Percentiles rank a stretch among this genome's conserved stretches.
Evolutionary conservation across 2,888 invertebrate species (phyloP).

Genomic region (Cinara cedri): DNA sequence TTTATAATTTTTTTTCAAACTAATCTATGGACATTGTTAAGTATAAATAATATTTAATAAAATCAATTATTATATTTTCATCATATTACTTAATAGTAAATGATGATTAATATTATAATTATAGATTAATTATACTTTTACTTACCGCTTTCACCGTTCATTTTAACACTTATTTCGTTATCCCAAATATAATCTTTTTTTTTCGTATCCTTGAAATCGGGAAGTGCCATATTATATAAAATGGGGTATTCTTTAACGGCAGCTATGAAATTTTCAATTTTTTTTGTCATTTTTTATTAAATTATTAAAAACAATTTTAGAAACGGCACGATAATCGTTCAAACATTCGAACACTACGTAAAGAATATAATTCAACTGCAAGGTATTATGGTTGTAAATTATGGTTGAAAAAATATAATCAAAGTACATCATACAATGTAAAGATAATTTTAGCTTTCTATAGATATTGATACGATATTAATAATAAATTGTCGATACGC

Average conservation of each 20-base stretch:
- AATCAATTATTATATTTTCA: neutral
- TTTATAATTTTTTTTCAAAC: too few species aligned
- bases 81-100: neutral
- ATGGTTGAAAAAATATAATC: too few species aligned
- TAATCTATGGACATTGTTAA: too few species aligned
- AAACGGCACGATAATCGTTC: neutral
- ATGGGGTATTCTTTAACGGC: slow-evolving; percentile 11
- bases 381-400: slow-evolving; percentile 1
- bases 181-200: slow-evolving; percentile 32
- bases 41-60: neutral
- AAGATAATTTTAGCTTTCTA: slow-evolving; percentile 19
- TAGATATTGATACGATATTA: slow-evolving; percentile 7
- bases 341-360: neutral
- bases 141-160: slow-evolving; percentile 22
- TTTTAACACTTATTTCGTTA: slow-evolving; percentile 18
- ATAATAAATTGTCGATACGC: slow-evolving; percentile 12
- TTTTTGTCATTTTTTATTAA: slow-evolving; percentile 2
- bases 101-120: neutral
- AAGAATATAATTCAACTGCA: neutral
- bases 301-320: neutral
- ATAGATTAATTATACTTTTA: neutral
- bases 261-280: slow-evolving; percentile 8
- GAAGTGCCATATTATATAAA: slow-evolving; percentile 18
- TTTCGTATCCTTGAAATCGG: slow-evolving; percentile 9
- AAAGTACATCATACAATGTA: neutral